These are phyloP conservation scores for Epiperipatus broadwayi DNA, from an alignment of 2,888 invertebrate species.

Conservation along the genomic window DNA sequence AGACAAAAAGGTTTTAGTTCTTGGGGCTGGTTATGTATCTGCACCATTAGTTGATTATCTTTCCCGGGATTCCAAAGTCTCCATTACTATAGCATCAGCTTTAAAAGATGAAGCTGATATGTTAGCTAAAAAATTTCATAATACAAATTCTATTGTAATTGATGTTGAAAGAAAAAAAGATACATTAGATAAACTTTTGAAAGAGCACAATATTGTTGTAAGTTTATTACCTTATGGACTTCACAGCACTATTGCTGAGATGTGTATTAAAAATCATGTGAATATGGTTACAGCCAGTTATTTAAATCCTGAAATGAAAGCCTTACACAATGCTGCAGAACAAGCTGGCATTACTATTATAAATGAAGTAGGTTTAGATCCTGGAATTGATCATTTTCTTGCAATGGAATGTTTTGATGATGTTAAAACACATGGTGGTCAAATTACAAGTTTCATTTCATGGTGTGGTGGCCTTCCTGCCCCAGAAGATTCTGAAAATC, in stretches of 20 bases:
- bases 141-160: slow-evolving; percentile 53
- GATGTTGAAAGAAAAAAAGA: slow-evolving; percentile 55
- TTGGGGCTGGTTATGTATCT: slow-evolving; percentile 88
- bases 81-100: slow-evolving; percentile 42
- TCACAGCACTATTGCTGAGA: slow-evolving; percentile 62
- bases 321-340: slow-evolving; percentile 54
- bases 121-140: slow-evolving; percentile 46
- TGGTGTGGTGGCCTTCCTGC: slow-evolving; percentile 95
- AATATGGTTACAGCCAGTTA: slow-evolving; percentile 96
- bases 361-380: slow-evolving; percentile 93
- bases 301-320: slow-evolving; percentile 59
- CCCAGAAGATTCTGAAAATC: slow-evolving; percentile 80
- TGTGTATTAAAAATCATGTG: slow-evolving; percentile 62
- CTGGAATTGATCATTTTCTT: slow-evolving; percentile 91
- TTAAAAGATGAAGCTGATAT: slow-evolving; percentile 71
- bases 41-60: slow-evolving; percentile 88
- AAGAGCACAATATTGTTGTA: slow-evolving; percentile 45
- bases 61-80: slow-evolving; percentile 43
- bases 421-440: slow-evolving; percentile 55
- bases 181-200: slow-evolving; percentile 47
- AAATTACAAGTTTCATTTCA: slow-evolving; percentile 77
- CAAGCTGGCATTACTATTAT: slow-evolving; percentile 76
- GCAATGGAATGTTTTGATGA: slow-evolving; percentile 94
- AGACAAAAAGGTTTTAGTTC: slow-evolving; percentile 52
- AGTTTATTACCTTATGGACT: slow-evolving; percentile 77